Percentiles rank a stretch among this genome's conserved stretches.
phyloP scores from a whole-genome alignment of 1,140 invertebrate species.

The Cherax destructor region DNA sequence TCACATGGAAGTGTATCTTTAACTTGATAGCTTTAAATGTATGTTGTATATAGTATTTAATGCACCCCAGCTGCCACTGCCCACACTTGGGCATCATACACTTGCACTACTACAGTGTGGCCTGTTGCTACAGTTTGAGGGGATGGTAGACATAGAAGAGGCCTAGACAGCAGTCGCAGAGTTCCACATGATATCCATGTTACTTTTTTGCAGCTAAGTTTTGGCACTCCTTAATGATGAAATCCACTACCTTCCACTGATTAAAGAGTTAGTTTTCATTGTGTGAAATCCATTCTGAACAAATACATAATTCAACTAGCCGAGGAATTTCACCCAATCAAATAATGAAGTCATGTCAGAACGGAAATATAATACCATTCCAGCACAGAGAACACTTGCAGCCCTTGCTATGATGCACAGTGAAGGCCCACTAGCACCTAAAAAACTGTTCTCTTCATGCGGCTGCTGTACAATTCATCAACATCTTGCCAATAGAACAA shows the following conservation, averaged over 20 bases:
- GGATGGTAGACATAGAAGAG: slow-evolving; percentile 5
- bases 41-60: not conserved
- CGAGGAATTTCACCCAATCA: slow-evolving; percentile 2
- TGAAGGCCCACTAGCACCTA: slow-evolving; percentile 31
- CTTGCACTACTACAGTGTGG: slow-evolving; percentile 54
- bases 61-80: slow-evolving; percentile 37
- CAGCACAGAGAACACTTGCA: slow-evolving; percentile 21
- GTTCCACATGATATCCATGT: slow-evolving; percentile 19
- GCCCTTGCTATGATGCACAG: slow-evolving; percentile 48
- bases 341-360: not conserved
- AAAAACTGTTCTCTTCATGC: slow-evolving; percentile 56
- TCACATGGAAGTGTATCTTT: too few species aligned
- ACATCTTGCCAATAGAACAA: slow-evolving; percentile 45
- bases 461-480: slow-evolving; percentile 46
- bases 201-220: slow-evolving; percentile 31
- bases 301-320: slow-evolving; percentile 11
- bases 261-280: slow-evolving; percentile 10
- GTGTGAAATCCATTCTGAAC: slow-evolving; percentile 9
- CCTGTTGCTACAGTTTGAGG: slow-evolving; percentile 49
- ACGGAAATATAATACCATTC: slow-evolving; percentile 14
- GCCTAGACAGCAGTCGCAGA: slow-evolving; percentile 34
- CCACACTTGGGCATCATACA: slow-evolving; percentile 8
- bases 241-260: slow-evolving; percentile 39
- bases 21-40: not conserved
- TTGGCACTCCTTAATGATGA: slow-evolving; percentile 26